Percentiles rank a stretch among this genome's conserved stretches.
Evolutionary conservation across 2,888 invertebrate species (phyloP).

Genomic region (Diplolepis rosae): DNA sequence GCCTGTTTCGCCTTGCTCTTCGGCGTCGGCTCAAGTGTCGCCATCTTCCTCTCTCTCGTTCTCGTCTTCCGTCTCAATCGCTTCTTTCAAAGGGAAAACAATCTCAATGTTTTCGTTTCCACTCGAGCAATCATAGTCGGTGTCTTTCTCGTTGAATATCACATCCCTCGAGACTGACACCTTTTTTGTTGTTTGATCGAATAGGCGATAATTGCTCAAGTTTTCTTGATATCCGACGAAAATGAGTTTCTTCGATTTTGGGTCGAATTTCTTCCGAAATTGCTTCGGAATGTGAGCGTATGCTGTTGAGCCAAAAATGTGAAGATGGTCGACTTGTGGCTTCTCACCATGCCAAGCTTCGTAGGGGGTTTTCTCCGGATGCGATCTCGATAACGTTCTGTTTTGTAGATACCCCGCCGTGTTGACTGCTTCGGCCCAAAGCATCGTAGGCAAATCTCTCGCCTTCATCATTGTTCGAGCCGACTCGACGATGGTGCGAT

Average conservation of each 20-base stretch:
- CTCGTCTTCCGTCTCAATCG: too few relatives aligned
- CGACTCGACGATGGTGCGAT: conserved; percentile 26
- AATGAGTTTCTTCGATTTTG: conserved; percentile 31
- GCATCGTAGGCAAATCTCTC: not conserved
- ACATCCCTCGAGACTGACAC: conserved; percentile 32
- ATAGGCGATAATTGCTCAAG: conserved; percentile 37
- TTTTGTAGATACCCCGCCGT: not conserved
- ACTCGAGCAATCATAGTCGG: too few relatives aligned
- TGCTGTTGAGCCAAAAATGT: conserved; percentile 33
- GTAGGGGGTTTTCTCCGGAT: conserved; percentile 19
- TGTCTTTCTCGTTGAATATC: not conserved
- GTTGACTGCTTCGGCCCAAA: conserved; percentile 34
- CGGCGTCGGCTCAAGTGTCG: too few relatives aligned
- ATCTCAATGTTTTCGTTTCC: too few relatives aligned
- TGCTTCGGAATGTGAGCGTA: conserved; percentile 36
- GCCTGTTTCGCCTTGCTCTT: too few relatives aligned
- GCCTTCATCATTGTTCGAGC: conserved; percentile 24
- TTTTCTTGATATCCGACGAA: conserved; percentile 39
- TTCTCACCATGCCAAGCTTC: conserved; percentile 29
- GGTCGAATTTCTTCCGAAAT: conserved; percentile 20
- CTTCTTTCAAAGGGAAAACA: too few relatives aligned
- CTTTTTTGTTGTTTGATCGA: conserved; percentile 16
- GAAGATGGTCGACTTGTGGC: conserved; percentile 27
- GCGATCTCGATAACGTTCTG: not conserved
- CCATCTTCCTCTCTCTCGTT: too few relatives aligned